Evolutionary conservation across 30 jellyfish, hydroid and myxozoan species (phyloP), one percentile per base, ranked within the genome.

Genomic region (Aurelia sp.): DNA sequence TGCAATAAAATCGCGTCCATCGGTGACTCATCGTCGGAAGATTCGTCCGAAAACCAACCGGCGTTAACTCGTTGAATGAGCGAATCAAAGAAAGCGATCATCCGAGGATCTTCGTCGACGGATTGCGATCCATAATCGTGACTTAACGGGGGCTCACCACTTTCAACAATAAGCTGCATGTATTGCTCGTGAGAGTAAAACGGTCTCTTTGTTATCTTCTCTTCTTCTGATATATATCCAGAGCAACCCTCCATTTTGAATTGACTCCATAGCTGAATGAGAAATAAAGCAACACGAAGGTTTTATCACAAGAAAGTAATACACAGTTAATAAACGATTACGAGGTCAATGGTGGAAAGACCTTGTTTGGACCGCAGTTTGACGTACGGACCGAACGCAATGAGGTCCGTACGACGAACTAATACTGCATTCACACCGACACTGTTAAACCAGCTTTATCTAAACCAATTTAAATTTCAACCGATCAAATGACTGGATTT

Each of bases 51-150:
- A 41, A 74, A 59, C 97, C 97, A 89, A 35, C 91, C 97, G 5
- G 91, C 88, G 72, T 83, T 84, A 15, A 87, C 92, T 15, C 97
- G 97, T 58, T 88, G 96, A 47, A 88, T 85, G 7, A 93, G 68
- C 63, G 98, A 85, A 55, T 93, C 98, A 71, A 93, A 93, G 53
- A 93, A 89, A 15, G 98, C 98, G 80, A 93, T 63, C 98, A 89
- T 93, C 60, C 94, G 80, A 15, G 97, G 96, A 53, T 93, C 98
- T 78, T 93, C 98, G 44, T 93, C 97, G 8, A 80, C 74, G 7
- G 93, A 77, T 62, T 90, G 93, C 18, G 72, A 44, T 33, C 90
- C 94, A 55, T 93, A 93, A 73, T 93, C 94, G 41, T 93, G 98
- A 61, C 93, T 76, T 84, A 93, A 47, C 0, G 95, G 96, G 10